phyloP scores from a whole-genome alignment of 2,888 invertebrate species.

The Melipona bicolor region DNA sequence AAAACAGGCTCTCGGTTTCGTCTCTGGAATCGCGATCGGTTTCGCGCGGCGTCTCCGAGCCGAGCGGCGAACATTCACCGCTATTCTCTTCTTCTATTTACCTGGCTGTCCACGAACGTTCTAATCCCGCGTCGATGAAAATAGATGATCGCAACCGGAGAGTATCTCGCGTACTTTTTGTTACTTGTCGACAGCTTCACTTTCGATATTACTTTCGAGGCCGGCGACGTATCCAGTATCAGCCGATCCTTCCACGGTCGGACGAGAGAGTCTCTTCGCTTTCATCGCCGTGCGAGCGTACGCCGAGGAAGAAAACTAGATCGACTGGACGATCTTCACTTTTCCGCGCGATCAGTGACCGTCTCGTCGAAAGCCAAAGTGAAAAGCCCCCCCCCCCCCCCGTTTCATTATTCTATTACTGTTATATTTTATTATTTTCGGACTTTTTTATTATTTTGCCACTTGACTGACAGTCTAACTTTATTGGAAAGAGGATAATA shows the following conservation, averaged over 20 bases:
- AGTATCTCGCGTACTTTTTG: slow-evolving; percentile 63
- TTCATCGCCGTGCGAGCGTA: slow-evolving; percentile 76
- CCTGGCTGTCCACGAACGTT: slow-evolving; percentile 31
- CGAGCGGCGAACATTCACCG: not conserved
- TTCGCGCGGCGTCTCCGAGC: slow-evolving; percentile 7
- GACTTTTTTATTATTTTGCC: too few species aligned
- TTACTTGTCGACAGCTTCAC: slow-evolving; percentile 77
- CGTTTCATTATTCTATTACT: too few species aligned
- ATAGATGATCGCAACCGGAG: slow-evolving; percentile 60
- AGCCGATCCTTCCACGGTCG: slow-evolving; percentile 73
- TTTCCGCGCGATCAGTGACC: slow-evolving; percentile 43
- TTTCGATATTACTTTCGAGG: slow-evolving; percentile 83
- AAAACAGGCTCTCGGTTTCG: slow-evolving; percentile 32
- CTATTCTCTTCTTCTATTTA: not conserved
- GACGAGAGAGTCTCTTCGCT: slow-evolving; percentile 82
- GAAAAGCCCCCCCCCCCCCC: not conserved
- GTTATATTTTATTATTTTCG: too few species aligned
- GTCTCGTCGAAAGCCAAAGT: not conserved
- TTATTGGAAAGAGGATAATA: too few species aligned
- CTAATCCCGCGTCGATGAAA: slow-evolving; percentile 55
- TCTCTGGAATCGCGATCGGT: slow-evolving; percentile 50
- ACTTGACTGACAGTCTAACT: too few species aligned
- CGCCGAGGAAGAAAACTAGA: slow-evolving; percentile 77
- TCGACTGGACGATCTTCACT: slow-evolving; percentile 66
- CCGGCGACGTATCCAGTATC: slow-evolving; percentile 77